These are phyloP conservation scores for Hylaea fasciaria DNA, from an alignment of 2,888 invertebrate genomes.

Conservation along the genomic window DNA sequence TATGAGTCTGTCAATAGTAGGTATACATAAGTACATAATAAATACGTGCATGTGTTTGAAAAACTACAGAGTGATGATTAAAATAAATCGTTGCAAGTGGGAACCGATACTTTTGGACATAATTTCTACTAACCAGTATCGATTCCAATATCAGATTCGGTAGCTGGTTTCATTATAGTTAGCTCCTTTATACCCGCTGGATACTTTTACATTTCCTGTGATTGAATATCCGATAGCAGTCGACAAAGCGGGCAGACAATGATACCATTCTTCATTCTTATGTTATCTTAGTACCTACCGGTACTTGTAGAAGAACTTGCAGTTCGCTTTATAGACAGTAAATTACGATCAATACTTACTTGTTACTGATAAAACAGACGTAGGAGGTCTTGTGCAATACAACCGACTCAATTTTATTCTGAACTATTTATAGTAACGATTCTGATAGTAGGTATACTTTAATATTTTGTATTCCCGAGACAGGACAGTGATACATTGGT, in stretches of 20 bases:
- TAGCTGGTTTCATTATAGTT: too few relatives aligned
- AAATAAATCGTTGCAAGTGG: too few relatives aligned
- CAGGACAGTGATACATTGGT: too few relatives aligned
- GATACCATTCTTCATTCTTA: constrained; percentile 26
- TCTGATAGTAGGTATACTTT: not conserved
- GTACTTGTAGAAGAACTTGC: constrained; percentile 7
- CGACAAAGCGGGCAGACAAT: constrained; percentile 30
- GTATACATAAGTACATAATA: too few relatives aligned
- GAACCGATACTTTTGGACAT: too few relatives aligned
- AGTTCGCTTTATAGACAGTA: constrained; percentile 21
- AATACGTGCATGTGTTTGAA: too few relatives aligned
- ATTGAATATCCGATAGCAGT: constrained; percentile 27
- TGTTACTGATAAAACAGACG: constrained; percentile 12
- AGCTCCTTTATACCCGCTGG: too few relatives aligned
- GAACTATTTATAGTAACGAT: not conserved
- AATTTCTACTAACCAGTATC: too few relatives aligned
- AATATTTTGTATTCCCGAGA: not conserved
- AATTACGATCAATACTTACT: constrained; percentile 33
- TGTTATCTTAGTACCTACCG: constrained; percentile 3
- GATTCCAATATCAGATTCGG: too few relatives aligned
- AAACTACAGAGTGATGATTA: too few relatives aligned
- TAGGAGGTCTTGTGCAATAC: constrained; percentile 5
- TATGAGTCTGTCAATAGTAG: too few relatives aligned
- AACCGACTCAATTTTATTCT: not conserved
- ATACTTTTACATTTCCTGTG: constrained; percentile 3